These are phyloP conservation scores for Xestia sexstrigata DNA, from an alignment of 2,888 invertebrate genomes.

Conservation along the genomic window DNA sequence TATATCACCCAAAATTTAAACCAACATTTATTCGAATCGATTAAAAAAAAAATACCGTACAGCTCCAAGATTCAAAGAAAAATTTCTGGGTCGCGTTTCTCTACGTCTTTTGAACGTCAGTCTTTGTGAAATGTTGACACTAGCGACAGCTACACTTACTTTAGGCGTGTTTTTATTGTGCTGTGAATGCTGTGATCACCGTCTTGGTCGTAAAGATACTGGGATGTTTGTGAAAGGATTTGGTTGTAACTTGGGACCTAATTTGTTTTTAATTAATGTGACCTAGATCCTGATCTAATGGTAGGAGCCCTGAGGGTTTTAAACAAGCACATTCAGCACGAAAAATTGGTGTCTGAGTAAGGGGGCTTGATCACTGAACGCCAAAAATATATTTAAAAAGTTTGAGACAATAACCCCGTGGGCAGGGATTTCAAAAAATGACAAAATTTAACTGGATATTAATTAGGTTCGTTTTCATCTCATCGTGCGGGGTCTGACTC, in stretches of 20 bases:
- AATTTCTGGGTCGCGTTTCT: constrained; percentile 62
- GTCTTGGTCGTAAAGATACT: constrained; percentile 25
- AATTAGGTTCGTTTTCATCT: too few relatives aligned
- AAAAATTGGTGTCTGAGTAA: background rate
- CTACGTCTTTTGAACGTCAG: constrained; percentile 52
- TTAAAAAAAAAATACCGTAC: constrained; percentile 36
- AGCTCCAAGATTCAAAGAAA: constrained; percentile 45
- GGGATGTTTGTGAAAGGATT: background rate
- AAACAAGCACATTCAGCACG: background rate
- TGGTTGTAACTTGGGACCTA: background rate
- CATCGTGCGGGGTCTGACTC: too few relatives aligned
- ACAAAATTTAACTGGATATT: too few relatives aligned
- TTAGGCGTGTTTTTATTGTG: constrained; percentile 48
- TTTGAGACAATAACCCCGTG: too few relatives aligned
- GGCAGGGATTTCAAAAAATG: too few relatives aligned
- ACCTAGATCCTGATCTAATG: background rate
- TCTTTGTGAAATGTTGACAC: constrained; percentile 63
- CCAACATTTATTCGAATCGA: constrained; percentile 43
- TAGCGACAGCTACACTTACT: constrained; percentile 45
- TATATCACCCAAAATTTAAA: constrained; percentile 27
- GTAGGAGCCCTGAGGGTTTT: background rate
- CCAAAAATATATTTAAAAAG: too few relatives aligned
- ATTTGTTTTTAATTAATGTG: constrained; percentile 3
- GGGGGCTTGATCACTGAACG: background rate
- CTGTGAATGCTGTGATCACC: constrained; percentile 24